Conservation (phyloP, 2,797 vertebrate species). For the Clarias pachynema region DNA sequence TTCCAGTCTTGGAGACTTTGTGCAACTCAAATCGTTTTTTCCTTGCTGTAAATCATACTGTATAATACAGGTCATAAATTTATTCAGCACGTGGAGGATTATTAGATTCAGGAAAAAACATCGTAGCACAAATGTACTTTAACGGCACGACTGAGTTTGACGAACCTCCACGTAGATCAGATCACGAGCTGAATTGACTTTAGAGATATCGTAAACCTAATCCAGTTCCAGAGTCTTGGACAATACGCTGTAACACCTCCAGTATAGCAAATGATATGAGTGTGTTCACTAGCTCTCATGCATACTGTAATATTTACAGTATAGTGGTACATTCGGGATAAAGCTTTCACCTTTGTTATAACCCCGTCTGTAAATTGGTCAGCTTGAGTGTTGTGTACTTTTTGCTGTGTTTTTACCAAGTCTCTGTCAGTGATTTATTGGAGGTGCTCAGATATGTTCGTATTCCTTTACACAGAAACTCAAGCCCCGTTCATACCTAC, state of each 20-base stretch:
- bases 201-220: background rate
- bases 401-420: constrained; percentile 78
- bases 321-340: constrained; percentile 61
- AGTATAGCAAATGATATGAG: background rate
- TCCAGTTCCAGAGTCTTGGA: background rate
- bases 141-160: background rate
- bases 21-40: background rate
- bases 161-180: background rate
- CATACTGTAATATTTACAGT: background rate
- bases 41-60: background rate
- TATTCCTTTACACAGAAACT: constrained; percentile 74
- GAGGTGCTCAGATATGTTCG: constrained; percentile 73
- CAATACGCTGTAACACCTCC: background rate
- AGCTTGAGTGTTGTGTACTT: constrained; percentile 80
- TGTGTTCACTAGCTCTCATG: background rate
- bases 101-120: background rate
- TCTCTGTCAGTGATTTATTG: constrained; percentile 78
- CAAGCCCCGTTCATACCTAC: constrained; percentile 60
- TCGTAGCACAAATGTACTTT: background rate
- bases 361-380: constrained; percentile 77
- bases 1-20: background rate
- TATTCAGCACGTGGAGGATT: too few relatives aligned
- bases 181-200: background rate
- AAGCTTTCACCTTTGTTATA: constrained; percentile 79
- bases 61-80: background rate